A percentile compares a stretch with the other conserved stretches of the same genome.
Evolutionary conservation across 2,113 vertebrate genomes (phyloP).

Genomic region (Ia io): DNA sequence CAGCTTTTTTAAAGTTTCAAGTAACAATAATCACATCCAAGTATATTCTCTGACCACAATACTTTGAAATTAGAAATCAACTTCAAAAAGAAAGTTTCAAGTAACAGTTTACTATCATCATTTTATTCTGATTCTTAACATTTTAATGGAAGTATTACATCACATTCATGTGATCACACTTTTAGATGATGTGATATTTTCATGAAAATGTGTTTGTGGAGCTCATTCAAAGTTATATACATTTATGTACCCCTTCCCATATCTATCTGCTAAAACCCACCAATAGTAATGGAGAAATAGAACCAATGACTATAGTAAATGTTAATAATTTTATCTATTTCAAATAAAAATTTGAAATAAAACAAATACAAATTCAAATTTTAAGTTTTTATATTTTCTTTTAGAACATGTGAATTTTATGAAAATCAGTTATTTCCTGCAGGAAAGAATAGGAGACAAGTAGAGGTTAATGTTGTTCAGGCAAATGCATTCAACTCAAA

Average conservation of each 20-base stretch:
- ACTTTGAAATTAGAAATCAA: background rate
- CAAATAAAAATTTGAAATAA: slow-evolving; percentile 33
- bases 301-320: slow-evolving; percentile 35
- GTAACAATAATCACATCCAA: background rate
- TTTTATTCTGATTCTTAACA: slow-evolving; percentile 59
- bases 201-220: slow-evolving; percentile 3
- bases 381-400: background rate
- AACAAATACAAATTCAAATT: slow-evolving; percentile 20
- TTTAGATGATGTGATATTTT: slow-evolving; percentile 59
- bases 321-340: slow-evolving; percentile 46
- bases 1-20: slow-evolving; percentile 60
- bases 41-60: background rate
- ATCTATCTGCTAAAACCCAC: slow-evolving; percentile 12
- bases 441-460: background rate
- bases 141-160: slow-evolving; percentile 63
- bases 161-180: slow-evolving; percentile 49
- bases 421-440: background rate
- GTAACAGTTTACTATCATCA: slow-evolving; percentile 50
- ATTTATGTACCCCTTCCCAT: slow-evolving; percentile 38
- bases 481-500: background rate
- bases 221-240: background rate
- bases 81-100: slow-evolving; percentile 37
- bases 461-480: background rate
- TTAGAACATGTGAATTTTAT: background rate
- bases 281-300: slow-evolving; percentile 54